Conservation (phyloP, 2,113 vertebrate species). For the Melozone crissalis region DNA sequence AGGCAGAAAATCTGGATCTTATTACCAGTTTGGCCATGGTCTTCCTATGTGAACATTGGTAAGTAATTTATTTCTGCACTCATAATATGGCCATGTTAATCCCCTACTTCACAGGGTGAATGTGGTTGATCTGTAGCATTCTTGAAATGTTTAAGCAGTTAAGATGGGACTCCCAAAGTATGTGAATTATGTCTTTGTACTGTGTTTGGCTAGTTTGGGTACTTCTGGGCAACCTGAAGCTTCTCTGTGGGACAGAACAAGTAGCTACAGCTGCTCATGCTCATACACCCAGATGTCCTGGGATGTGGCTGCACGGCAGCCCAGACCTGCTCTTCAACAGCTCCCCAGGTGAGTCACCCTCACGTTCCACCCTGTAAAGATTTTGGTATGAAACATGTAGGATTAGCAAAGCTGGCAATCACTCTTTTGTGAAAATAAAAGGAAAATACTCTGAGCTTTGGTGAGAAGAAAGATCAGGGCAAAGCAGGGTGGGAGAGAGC, state of each 20-base stretch:
- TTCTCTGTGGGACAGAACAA: background rate
- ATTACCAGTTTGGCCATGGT: background rate
- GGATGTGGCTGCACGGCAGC: background rate
- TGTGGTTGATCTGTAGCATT: background rate
- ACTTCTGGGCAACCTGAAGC: background rate
- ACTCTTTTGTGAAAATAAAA: background rate
- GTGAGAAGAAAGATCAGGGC: background rate
- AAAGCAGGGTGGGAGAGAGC: background rate
- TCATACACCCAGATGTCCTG: background rate
- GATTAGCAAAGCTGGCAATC: background rate
- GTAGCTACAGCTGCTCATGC: background rate
- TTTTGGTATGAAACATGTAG: background rate
- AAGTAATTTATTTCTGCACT: conserved; percentile 1
- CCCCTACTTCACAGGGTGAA: background rate
- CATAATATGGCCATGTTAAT: background rate
- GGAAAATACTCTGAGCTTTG: background rate
- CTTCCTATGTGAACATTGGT: background rate
- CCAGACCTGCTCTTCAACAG: background rate
- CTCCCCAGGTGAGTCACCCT: background rate
- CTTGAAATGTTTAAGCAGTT: background rate
- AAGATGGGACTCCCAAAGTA: background rate
- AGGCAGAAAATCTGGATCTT: conserved; percentile 43
- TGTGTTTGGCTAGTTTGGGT: background rate
- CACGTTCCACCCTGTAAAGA: background rate
- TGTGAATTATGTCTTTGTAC: background rate